phyloP scores from a whole-genome alignment of 2,113 vertebrate species.

The Sphyrna mokarran region DNA sequence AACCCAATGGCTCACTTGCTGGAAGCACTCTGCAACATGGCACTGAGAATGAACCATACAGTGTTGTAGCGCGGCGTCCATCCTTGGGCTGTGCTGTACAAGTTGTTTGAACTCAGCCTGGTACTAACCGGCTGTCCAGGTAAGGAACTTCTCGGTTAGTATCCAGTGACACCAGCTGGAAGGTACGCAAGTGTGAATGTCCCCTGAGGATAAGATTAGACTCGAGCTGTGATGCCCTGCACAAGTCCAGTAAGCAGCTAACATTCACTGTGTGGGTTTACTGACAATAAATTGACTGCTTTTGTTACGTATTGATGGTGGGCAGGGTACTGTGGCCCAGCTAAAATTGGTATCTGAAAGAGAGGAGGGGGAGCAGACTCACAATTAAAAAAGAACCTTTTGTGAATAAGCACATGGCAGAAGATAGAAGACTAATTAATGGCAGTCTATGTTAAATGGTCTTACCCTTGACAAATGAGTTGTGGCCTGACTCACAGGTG shows the following conservation, averaged over 20 bases:
- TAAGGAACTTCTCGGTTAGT: not conserved
- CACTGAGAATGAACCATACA: not conserved
- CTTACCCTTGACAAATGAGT: conserved; percentile 6
- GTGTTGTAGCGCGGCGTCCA: not conserved
- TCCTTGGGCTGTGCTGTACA: not conserved
- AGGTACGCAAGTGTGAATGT: not conserved
- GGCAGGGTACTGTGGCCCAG: not conserved
- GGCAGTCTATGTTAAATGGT: not conserved
- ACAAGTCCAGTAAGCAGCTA: not conserved
- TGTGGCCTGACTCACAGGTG: conserved; percentile 9
- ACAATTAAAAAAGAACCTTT: not conserved
- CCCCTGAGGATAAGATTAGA: not conserved
- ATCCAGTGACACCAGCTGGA: not conserved
- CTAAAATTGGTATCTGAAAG: not conserved
- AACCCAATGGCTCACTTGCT: not conserved
- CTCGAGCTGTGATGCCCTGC: not conserved
- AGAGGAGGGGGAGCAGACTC: not conserved
- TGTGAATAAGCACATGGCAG: not conserved
- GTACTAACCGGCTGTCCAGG: not conserved
- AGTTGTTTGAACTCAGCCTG: not conserved
- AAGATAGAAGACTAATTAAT: not conserved
- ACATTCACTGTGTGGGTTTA: not conserved
- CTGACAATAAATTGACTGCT: not conserved
- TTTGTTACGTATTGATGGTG: not conserved
- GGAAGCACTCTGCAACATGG: not conserved